Percentiles rank a stretch among this genome's conserved stretches.
Conservation (phyloP, 1,140 invertebrate genomes). For the Neodiprion virginianus region DNA sequence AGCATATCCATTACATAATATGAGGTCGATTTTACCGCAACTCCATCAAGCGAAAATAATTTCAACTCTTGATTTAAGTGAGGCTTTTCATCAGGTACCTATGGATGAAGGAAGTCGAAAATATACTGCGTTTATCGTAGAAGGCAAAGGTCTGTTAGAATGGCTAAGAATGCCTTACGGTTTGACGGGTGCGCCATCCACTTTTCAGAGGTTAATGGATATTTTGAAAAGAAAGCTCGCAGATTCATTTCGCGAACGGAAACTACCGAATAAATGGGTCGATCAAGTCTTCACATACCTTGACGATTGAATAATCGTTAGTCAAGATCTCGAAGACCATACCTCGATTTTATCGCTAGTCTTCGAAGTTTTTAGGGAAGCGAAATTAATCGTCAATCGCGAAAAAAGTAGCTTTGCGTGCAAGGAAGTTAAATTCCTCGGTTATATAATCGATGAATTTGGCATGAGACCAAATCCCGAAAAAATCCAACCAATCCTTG, state of each 20-base stretch:
- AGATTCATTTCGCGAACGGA: slow-evolving; percentile 16
- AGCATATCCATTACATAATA: slow-evolving; percentile 26
- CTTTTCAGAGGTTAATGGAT: slow-evolving; percentile 27
- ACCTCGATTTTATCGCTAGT: slow-evolving; percentile 14
- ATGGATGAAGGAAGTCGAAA: slow-evolving; percentile 23
- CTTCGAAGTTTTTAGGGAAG: slow-evolving; percentile 16
- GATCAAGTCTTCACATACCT: slow-evolving; percentile 22
- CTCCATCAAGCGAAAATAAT: slow-evolving; percentile 30
- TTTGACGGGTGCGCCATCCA: slow-evolving; percentile 48
- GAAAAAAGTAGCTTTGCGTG: slow-evolving; percentile 22
- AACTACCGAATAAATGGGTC: slow-evolving; percentile 14
- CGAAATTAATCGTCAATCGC: slow-evolving; percentile 14
- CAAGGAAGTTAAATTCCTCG: slow-evolving; percentile 22
- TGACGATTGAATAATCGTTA: slow-evolving; percentile 21
- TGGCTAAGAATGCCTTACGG: slow-evolving; percentile 59
- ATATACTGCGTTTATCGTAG: slow-evolving; percentile 35
- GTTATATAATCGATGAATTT: slow-evolving; percentile 25
- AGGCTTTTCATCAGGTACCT: slow-evolving; percentile 34
- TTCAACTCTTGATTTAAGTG: slow-evolving; percentile 42
- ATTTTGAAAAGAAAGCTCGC: slow-evolving; percentile 18
- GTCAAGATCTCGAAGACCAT: slow-evolving; percentile 25
- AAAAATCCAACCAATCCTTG: neutral
- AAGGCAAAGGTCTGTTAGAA: slow-evolving; percentile 48
- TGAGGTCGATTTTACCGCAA: slow-evolving; percentile 24
- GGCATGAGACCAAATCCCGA: slow-evolving; percentile 19